Evolutionary conservation across 2,113 vertebrate genomes (phyloP).

Genomic region (Baryphthengus martii): DNA sequence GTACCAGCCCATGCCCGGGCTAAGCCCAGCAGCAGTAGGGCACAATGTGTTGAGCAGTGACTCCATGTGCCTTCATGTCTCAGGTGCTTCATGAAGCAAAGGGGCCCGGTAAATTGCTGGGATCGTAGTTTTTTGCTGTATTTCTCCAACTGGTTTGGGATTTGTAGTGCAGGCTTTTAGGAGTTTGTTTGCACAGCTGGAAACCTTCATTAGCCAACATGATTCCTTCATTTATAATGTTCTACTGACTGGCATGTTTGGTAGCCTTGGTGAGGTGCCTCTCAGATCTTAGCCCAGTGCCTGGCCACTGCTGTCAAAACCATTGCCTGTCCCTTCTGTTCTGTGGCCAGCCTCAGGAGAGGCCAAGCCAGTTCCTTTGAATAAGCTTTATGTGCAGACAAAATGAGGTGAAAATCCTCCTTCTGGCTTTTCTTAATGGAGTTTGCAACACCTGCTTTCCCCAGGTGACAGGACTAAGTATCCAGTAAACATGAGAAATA

Average conservation of each 20-base stretch:
- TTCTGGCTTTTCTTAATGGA: constrained; percentile 5
- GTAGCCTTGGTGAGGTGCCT: not conserved
- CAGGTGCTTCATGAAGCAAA: not conserved
- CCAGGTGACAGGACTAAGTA: not conserved
- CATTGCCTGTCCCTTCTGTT: not conserved
- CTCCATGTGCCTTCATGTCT: not conserved
- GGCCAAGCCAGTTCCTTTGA: not conserved
- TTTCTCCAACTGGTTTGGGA: not conserved
- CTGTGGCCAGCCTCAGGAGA: not conserved
- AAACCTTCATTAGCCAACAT: not conserved
- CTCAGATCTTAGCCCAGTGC: not conserved
- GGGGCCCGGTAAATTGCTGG: not conserved
- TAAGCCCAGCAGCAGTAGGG: not conserved
- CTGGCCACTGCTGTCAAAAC: not conserved
- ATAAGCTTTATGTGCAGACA: not conserved
- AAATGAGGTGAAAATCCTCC: constrained; percentile 16
- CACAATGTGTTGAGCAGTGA: not conserved
- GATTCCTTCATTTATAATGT: not conserved
- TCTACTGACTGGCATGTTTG: not conserved
- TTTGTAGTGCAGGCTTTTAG: not conserved
- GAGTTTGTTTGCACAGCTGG: constrained; percentile 57
- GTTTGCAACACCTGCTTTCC: constrained; percentile 1
- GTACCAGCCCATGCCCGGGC: rapidly evolving
- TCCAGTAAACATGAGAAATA: not conserved
- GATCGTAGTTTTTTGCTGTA: not conserved